Percentiles rank a stretch among this genome's conserved stretches.
phyloP scores from a whole-genome alignment of 1,140 invertebrate species.

The Drosophila simulans region DNA sequence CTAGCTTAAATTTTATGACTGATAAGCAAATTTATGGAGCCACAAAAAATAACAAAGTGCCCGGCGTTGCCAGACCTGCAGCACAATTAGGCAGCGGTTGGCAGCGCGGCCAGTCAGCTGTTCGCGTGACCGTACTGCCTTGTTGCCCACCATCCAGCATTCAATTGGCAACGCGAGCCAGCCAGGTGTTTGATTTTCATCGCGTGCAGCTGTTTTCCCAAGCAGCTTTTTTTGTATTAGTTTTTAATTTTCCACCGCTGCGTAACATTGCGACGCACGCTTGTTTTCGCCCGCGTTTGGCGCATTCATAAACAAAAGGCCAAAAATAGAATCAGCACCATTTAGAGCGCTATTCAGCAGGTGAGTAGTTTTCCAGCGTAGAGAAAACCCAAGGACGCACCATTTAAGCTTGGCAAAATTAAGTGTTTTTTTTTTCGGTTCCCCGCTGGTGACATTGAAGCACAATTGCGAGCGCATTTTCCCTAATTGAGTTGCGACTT shows the following conservation, averaged over 20 bases:
- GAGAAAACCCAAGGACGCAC: slow-evolving; percentile 59
- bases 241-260: slow-evolving; percentile 64
- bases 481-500: slow-evolving; percentile 49
- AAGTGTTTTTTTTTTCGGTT: slow-evolving; percentile 11
- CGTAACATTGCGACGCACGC: slow-evolving; percentile 42
- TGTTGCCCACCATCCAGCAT: background rate
- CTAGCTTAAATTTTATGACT: slow-evolving; percentile 10
- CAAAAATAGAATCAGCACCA: slow-evolving; percentile 66
- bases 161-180: background rate
- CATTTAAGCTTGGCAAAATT: slow-evolving; percentile 9
- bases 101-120: slow-evolving; percentile 43
- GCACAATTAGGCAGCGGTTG: slow-evolving; percentile 10
- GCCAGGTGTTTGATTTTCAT: slow-evolving; percentile 34
- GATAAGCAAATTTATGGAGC: slow-evolving; percentile 33
- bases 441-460: slow-evolving; percentile 39
- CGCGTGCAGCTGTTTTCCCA: slow-evolving; percentile 26
- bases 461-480: slow-evolving; percentile 34
- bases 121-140: background rate
- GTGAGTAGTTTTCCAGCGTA: slow-evolving; percentile 56
- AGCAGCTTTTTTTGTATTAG: slow-evolving; percentile 54
- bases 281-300: slow-evolving; percentile 9
- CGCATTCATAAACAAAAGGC: slow-evolving; percentile 68
- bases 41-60: slow-evolving; percentile 57
- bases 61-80: slow-evolving; percentile 38
- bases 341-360: slow-evolving; percentile 49